A percentile compares a stretch with the other conserved stretches of the same genome.
These are phyloP conservation scores for Euwallacea similis DNA, from an alignment of 1,140 invertebrate species.

Conservation along the genomic window DNA sequence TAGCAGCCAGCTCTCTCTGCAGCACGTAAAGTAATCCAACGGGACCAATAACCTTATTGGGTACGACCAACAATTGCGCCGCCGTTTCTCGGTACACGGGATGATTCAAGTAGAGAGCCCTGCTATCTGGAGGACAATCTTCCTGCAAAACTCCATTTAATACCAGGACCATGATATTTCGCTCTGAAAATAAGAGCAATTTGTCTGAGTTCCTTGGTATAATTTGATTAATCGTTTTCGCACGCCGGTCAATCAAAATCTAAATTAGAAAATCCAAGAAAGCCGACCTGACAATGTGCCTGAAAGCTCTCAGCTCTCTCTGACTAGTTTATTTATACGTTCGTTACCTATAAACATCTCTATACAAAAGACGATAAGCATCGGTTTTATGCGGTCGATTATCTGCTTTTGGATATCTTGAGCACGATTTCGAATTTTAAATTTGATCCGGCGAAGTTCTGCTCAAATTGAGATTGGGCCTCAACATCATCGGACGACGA, in stretches of 20 bases:
- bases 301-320: too few species aligned
- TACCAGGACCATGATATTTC: slow-evolving; percentile 77
- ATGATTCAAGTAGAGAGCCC: slow-evolving; percentile 75
- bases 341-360: slow-evolving; percentile 20
- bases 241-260: background rate
- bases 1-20: slow-evolving; percentile 88
- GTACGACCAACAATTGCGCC: slow-evolving; percentile 73
- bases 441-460: too few species aligned
- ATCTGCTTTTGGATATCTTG: slow-evolving; percentile 13
- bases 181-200: slow-evolving; percentile 10
- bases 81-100: slow-evolving; percentile 84
- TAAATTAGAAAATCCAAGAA: background rate
- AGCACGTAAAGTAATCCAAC: slow-evolving; percentile 85
- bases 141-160: slow-evolving; percentile 84
- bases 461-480: too few species aligned
- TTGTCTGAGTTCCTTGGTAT: background rate
- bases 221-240: background rate
- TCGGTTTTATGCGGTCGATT: slow-evolving; percentile 9
- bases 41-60: slow-evolving; percentile 77
- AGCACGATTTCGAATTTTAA: slow-evolving; percentile 7
- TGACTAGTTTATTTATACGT: slow-evolving; percentile 11
- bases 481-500: too few species aligned
- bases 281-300: background rate
- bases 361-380: slow-evolving; percentile 16
- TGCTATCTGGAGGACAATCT: slow-evolving; percentile 79